Evolutionary conservation across 2,797 vertebrate species (phyloP).

Genomic region (Phrynocephalus forsythii): DNA sequence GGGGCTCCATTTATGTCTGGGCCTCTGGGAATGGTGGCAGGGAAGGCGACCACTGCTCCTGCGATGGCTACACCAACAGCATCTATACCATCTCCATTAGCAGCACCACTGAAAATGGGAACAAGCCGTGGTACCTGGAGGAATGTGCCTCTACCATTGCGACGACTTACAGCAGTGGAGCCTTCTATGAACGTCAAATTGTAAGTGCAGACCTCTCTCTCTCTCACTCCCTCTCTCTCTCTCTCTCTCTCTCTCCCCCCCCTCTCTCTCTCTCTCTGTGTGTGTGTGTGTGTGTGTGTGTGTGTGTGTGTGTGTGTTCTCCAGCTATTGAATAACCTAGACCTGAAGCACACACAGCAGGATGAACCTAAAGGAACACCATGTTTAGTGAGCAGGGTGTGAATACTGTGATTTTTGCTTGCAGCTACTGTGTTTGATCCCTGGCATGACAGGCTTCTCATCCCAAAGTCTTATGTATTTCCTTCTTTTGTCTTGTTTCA

Average conservation of each 20-base stretch:
- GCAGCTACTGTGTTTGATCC: not conserved
- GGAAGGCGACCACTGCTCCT: slow-evolving; percentile 83
- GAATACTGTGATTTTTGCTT: not conserved
- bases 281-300: not conserved
- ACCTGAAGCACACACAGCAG: too few relatives aligned
- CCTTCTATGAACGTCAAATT: slow-evolving; percentile 82
- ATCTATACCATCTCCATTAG: slow-evolving; percentile 85
- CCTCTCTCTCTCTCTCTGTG: not conserved
- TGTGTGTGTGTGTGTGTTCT: not conserved
- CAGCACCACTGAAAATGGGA: slow-evolving; percentile 82
- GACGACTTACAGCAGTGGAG: slow-evolving; percentile 85
- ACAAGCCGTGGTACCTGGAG: slow-evolving; percentile 85
- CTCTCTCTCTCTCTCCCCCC: not conserved
- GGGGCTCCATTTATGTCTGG: slow-evolving; percentile 84
- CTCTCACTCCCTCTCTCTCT: too few relatives aligned
- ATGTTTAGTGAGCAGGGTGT: not conserved
- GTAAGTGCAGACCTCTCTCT: slow-evolving; percentile 69
- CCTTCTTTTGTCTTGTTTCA: too few relatives aligned
- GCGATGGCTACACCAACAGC: slow-evolving; percentile 85
- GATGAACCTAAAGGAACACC: not conserved
- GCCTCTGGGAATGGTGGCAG: slow-evolving; percentile 82
- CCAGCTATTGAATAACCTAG: too few relatives aligned
- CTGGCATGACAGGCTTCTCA: not conserved
- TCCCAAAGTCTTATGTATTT: too few relatives aligned
- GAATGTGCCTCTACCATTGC: slow-evolving; percentile 82